These are phyloP conservation scores for Leptura quadrifasciata DNA, from an alignment of 2,888 invertebrate species.

Conservation along the genomic window DNA sequence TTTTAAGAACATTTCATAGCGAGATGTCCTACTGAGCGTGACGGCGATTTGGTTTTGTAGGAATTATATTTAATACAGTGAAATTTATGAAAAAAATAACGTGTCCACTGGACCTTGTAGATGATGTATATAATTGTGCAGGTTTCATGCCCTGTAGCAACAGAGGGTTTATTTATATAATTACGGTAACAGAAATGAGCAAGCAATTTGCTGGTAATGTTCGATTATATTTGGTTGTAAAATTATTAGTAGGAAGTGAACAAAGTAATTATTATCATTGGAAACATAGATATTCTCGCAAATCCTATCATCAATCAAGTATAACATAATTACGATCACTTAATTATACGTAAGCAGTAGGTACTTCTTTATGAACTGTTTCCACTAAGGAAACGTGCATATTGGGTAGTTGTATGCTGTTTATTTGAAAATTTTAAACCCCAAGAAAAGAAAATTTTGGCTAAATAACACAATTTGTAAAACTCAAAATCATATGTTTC, in stretches of 20 bases:
- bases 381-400: too few relatives aligned
- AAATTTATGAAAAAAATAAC: conserved; percentile 32
- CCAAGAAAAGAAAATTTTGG: too few relatives aligned
- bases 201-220: conserved; percentile 2
- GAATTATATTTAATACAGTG: conserved; percentile 53
- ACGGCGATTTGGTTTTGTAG: conserved; percentile 53
- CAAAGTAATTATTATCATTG: too few relatives aligned
- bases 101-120: conserved; percentile 27
- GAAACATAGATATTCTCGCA: too few relatives aligned
- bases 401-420: too few relatives aligned
- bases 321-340: too few relatives aligned
- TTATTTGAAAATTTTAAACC: too few relatives aligned
- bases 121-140: conserved; percentile 27
- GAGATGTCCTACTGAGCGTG: conserved; percentile 50
- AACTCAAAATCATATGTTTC: too few relatives aligned
- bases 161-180: conserved; percentile 5
- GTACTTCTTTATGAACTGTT: too few relatives aligned
- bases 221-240: neutral
- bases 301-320: too few relatives aligned
- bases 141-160: conserved; percentile 17
- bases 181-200: neutral
- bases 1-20: conserved; percentile 39
- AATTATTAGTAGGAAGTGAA: neutral
- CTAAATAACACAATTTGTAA: too few relatives aligned
- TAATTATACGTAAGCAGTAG: too few relatives aligned